Conservation (phyloP, 2,113 vertebrate species). For the Charadrius vociferus region DNA sequence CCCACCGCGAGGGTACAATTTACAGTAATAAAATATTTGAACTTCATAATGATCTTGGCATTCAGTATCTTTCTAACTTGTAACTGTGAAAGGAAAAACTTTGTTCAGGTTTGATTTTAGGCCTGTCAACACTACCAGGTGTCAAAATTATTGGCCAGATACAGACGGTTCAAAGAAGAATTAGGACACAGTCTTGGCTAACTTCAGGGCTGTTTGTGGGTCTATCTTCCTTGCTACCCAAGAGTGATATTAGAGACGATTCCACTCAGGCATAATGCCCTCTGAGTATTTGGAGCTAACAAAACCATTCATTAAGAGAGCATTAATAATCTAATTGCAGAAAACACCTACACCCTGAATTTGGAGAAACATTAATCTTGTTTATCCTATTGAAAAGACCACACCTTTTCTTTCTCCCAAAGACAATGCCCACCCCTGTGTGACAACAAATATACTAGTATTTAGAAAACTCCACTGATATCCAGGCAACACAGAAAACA, state of each 20-base stretch:
- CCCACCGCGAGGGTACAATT: neutral
- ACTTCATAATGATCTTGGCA: neutral
- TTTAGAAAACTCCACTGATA: neutral
- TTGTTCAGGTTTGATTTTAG: neutral
- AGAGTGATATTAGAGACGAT: neutral
- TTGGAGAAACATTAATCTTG: neutral
- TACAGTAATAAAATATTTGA: neutral
- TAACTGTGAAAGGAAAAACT: neutral
- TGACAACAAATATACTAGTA: neutral
- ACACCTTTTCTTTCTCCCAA: neutral
- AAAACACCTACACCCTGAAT: neutral
- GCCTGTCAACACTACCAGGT: neutral
- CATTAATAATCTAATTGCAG: neutral
- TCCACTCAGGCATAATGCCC: neutral
- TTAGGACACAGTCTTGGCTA: accelerated
- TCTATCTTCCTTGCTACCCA: neutral
- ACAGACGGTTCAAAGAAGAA: neutral
- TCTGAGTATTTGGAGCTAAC: neutral
- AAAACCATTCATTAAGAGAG: neutral
- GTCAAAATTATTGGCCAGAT: neutral
- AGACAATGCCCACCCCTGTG: neutral
- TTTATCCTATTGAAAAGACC: neutral
- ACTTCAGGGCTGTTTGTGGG: neutral
- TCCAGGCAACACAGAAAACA: neutral
- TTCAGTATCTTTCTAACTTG: neutral